Evolutionary conservation across 2,113 vertebrate species (phyloP).

Genomic region (Strigops habroptila): DNA sequence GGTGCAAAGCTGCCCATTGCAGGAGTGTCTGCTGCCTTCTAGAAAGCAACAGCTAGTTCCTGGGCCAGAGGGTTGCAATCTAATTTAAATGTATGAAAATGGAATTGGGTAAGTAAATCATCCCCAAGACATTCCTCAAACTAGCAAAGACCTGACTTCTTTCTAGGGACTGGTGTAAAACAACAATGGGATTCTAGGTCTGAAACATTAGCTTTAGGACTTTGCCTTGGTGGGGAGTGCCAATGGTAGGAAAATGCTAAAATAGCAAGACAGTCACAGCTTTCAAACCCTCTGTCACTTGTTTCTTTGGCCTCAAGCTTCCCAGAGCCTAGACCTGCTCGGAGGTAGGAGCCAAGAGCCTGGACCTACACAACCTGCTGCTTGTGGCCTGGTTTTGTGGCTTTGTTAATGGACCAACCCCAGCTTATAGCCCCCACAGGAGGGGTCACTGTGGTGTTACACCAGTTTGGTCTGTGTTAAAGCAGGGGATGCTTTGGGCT

Average conservation of each 20-base stretch:
- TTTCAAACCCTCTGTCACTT: not conserved
- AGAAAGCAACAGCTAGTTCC: not conserved
- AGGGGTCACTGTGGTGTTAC: not conserved
- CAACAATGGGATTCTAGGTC: not conserved
- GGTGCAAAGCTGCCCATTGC: not conserved
- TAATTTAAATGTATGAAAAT: not conserved
- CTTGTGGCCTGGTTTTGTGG: not conserved
- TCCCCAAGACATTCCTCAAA: not conserved
- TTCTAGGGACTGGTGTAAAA: not conserved
- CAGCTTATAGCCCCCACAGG: not conserved
- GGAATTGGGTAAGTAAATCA: not conserved
- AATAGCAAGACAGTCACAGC: not conserved
- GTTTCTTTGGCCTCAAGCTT: not conserved
- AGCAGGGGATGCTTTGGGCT: not conserved
- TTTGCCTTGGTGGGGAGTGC: not conserved
- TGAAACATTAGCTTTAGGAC: not conserved
- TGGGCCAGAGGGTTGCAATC: not conserved
- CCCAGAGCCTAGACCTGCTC: not conserved
- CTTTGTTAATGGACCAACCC: not conserved
- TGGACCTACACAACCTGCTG: not conserved
- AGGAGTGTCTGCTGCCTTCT: not conserved
- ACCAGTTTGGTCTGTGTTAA: accelerated
- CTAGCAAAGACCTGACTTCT: not conserved
- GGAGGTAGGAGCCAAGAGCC: not conserved
- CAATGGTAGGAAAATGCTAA: not conserved